Conservation (phyloP, 2,113 vertebrate genomes). For the Sebastes fasciatus region DNA sequence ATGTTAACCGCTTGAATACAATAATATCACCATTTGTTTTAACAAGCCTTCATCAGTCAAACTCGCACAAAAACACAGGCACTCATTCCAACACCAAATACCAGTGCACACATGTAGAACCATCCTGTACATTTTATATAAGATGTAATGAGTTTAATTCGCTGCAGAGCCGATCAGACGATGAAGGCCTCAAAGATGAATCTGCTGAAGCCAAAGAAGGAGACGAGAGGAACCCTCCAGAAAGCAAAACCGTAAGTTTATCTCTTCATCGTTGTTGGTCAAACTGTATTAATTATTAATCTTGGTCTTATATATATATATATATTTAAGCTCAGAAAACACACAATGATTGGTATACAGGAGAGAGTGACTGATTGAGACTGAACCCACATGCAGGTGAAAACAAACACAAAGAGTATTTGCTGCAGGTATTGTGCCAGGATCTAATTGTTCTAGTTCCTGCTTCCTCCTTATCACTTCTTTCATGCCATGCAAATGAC, state of each 20-base stretch:
- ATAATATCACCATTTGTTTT: background rate
- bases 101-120: background rate
- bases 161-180: constrained; percentile 47
- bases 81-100: background rate
- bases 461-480: background rate
- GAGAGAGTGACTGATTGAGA: background rate
- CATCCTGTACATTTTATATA: too few species aligned
- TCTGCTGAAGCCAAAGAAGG: constrained; percentile 2
- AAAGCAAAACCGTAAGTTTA: constrained; percentile 49
- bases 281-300: background rate
- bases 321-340: background rate
- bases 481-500: constrained; percentile 10
- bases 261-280: background rate
- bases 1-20: background rate
- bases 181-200: constrained; percentile 28
- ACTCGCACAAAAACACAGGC: background rate
- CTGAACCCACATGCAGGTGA: background rate
- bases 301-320: background rate
- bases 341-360: background rate
- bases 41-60: background rate
- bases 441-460: constrained; percentile 24
- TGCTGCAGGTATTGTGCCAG: background rate
- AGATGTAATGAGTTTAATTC: constrained; percentile 4
- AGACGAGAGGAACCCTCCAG: background rate
- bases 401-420: background rate